phyloP scores from a whole-genome alignment of 2,888 invertebrate species.

The Gymnocheta viridis region DNA sequence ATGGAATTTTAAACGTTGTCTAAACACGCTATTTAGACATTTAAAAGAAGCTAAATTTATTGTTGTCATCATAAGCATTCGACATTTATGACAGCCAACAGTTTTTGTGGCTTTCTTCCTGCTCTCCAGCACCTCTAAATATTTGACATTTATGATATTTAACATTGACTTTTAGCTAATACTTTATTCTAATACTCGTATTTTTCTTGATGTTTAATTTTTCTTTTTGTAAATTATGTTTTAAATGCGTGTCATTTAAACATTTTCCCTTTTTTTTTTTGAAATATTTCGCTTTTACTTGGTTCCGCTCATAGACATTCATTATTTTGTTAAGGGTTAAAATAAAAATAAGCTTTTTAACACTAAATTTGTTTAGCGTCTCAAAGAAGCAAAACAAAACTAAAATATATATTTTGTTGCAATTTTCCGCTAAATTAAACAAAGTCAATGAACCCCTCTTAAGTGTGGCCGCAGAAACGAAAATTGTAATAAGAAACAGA shows the following conservation, averaged over 20 bases:
- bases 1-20: slow-evolving; percentile 50
- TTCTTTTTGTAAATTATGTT: slow-evolving; percentile 47
- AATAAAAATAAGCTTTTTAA: background rate
- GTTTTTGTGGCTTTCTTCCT: background rate
- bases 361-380: background rate
- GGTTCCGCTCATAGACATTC: background rate
- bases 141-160: slow-evolving; percentile 48
- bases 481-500: background rate
- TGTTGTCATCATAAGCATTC: slow-evolving; percentile 52
- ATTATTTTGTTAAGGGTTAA: slow-evolving; percentile 53
- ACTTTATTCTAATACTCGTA: background rate
- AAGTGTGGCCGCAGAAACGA: background rate
- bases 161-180: slow-evolving; percentile 54
- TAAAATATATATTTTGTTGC: slow-evolving; percentile 53
- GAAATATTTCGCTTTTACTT: slow-evolving; percentile 11
- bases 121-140: background rate
- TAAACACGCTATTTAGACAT: slow-evolving; percentile 61
- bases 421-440: slow-evolving; percentile 67
- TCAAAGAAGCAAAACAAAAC: too few relatives aligned
- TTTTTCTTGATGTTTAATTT: background rate
- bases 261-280: slow-evolving; percentile 53
- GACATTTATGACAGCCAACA: slow-evolving; percentile 34
- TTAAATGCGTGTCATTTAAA: slow-evolving; percentile 62
- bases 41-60: slow-evolving; percentile 30
- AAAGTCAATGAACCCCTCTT: slow-evolving; percentile 60